A percentile compares a stretch with the other conserved stretches of the same genome.
phyloP scores from a whole-genome alignment of 2,113 vertebrate species.

The Triplophysa dalaica region DNA sequence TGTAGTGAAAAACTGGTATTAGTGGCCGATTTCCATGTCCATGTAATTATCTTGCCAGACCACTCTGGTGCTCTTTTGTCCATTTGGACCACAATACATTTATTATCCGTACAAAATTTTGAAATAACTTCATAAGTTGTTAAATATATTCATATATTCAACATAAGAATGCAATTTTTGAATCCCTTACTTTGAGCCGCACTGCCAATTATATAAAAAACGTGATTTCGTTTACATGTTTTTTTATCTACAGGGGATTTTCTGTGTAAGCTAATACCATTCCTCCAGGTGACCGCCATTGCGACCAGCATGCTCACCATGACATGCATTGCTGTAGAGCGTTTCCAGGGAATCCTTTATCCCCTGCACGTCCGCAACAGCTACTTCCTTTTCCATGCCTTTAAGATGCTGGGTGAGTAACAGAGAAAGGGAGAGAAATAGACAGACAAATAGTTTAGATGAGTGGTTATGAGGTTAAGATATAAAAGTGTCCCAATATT shows the following conservation, averaged over 20 bases:
- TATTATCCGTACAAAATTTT: too few relatives aligned
- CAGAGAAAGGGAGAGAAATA: neutral
- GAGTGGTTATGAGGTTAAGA: neutral
- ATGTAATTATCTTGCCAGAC: too few relatives aligned
- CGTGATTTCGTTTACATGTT: neutral
- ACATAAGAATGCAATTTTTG: too few relatives aligned
- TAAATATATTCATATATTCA: too few relatives aligned
- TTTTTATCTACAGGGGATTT: constrained; percentile 52
- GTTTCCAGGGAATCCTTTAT: constrained; percentile 60
- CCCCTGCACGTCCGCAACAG: constrained; percentile 52
- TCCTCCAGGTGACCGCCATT: constrained; percentile 59
- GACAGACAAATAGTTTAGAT: neutral
- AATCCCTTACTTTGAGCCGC: too few relatives aligned
- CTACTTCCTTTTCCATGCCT: constrained; percentile 48
- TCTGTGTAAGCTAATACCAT: constrained; percentile 60
- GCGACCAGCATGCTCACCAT: constrained; percentile 59
- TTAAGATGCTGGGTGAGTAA: constrained; percentile 55
- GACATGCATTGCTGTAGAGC: constrained; percentile 59
- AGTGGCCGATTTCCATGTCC: neutral
- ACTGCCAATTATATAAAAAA: too few relatives aligned
- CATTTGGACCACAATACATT: neutral
- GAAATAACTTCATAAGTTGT: too few relatives aligned
- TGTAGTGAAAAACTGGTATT: neutral
- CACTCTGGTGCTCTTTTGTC: neutral
- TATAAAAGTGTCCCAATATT: too few relatives aligned